Percentiles rank a stretch among this genome's conserved stretches.
phyloP scores from a whole-genome alignment of 2,888 invertebrate genomes.

The Nebria brevicollis region DNA sequence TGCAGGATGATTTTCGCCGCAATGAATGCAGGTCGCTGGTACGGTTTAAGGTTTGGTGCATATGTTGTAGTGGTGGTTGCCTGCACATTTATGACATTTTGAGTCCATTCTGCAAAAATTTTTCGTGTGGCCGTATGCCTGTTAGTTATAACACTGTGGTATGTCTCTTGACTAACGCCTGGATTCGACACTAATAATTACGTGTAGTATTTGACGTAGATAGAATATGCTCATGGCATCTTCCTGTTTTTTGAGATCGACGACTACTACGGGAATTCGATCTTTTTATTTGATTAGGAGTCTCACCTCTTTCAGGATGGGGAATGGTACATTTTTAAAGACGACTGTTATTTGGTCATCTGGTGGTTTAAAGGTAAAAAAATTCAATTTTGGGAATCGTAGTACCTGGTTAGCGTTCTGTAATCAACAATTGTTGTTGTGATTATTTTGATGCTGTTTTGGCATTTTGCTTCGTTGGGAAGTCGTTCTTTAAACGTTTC shows the following conservation, averaged over 20 bases:
- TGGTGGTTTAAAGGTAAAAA: too few species aligned
- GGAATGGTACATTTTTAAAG: too few species aligned
- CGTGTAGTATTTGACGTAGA: conserved; percentile 17
- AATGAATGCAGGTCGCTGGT: conserved; percentile 17
- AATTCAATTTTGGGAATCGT: too few species aligned
- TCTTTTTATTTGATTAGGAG: conserved; percentile 17
- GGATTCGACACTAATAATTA: conserved; percentile 14
- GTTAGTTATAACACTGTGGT: conserved; percentile 18
- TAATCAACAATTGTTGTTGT: too few species aligned
- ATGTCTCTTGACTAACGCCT: conserved; percentile 7
- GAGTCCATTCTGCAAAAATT: conserved; percentile 10
- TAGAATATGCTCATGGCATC: neutral
- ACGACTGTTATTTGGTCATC: too few species aligned
- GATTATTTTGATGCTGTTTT: too few species aligned
- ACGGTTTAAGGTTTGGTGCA: neutral
- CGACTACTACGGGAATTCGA: conserved; percentile 8
- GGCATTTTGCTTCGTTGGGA: too few species aligned
- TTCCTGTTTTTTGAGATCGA: neutral
- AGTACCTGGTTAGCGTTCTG: too few species aligned
- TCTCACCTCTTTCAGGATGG: neutral
- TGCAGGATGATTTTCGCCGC: conserved; percentile 15
- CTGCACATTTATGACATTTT: conserved; percentile 18
- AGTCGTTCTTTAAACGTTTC: too few species aligned
- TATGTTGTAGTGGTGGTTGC: conserved; percentile 12
- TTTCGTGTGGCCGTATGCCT: conserved; percentile 16